These are phyloP conservation scores for Phoenicopterus ruber DNA, from an alignment of 2,113 vertebrate genomes.

Conservation along the genomic window DNA sequence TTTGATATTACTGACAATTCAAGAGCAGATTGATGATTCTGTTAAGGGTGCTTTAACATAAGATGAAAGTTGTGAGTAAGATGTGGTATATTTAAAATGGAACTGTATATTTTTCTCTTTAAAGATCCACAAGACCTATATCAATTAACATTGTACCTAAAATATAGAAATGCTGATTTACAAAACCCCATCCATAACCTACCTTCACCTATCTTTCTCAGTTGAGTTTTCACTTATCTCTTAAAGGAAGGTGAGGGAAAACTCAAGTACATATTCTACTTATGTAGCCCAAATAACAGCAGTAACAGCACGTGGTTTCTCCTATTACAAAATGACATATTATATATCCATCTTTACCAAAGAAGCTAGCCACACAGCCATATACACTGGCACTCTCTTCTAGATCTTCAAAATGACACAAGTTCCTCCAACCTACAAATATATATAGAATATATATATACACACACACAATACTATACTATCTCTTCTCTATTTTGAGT, in stretches of 20 bases:
- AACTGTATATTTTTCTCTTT: not conserved
- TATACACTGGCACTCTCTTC: not conserved
- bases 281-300: not conserved
- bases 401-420: not conserved
- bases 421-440: not conserved
- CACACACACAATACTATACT: not conserved
- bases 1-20: not conserved
- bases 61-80: not conserved
- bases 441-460: not conserved
- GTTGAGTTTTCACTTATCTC: not conserved
- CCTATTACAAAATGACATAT: not conserved
- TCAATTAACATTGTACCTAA: not conserved
- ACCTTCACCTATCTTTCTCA: not conserved
- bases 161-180: not conserved
- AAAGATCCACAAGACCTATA: not conserved
- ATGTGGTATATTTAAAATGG: not conserved
- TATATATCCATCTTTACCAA: not conserved
- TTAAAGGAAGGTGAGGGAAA: not conserved
- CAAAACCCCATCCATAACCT: not conserved
- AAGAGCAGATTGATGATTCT: not conserved
- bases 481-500: not conserved
- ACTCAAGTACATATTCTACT: not conserved
- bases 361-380: not conserved
- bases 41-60: not conserved
- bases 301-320: not conserved